These are phyloP conservation scores for Arenaria interpres DNA, from an alignment of 2,113 vertebrate genomes.

Conservation along the genomic window DNA sequence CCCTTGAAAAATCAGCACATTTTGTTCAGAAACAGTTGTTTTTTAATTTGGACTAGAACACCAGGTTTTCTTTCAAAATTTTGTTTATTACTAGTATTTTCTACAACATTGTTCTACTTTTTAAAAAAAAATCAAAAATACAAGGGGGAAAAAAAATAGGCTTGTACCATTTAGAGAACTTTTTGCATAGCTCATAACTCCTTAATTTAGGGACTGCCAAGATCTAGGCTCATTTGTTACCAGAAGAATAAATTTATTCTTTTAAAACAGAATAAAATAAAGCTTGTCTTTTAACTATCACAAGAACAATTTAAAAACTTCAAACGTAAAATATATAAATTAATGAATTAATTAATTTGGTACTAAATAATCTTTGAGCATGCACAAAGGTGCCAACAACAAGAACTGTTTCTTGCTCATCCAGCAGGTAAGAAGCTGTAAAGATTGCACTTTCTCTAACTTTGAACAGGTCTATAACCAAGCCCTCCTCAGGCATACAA, in stretches of 20 bases:
- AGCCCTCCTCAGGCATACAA: background rate
- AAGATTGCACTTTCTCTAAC: background rate
- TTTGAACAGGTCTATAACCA: background rate
- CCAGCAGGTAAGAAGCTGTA: background rate
- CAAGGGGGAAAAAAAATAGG: background rate
- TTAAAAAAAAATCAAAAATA: background rate
- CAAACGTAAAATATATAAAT: background rate
- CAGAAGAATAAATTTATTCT: background rate
- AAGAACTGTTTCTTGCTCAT: background rate
- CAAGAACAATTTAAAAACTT: background rate
- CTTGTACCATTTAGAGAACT: background rate
- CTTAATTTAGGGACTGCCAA: background rate
- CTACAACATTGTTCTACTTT: background rate
- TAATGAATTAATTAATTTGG: background rate
- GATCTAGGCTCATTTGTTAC: background rate
- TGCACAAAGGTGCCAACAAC: background rate
- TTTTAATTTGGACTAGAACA: background rate
- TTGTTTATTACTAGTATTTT: background rate
- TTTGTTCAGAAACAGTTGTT: background rate
- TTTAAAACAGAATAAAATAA: background rate
- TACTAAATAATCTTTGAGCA: background rate
- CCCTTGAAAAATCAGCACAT: background rate
- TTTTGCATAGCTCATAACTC: background rate
- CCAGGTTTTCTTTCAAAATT: accelerated
- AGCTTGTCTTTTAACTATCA: background rate